Base-by-base conservation (phyloP, 2,888 invertebrate genomes). In the Habroteleia sp. region DNA sequence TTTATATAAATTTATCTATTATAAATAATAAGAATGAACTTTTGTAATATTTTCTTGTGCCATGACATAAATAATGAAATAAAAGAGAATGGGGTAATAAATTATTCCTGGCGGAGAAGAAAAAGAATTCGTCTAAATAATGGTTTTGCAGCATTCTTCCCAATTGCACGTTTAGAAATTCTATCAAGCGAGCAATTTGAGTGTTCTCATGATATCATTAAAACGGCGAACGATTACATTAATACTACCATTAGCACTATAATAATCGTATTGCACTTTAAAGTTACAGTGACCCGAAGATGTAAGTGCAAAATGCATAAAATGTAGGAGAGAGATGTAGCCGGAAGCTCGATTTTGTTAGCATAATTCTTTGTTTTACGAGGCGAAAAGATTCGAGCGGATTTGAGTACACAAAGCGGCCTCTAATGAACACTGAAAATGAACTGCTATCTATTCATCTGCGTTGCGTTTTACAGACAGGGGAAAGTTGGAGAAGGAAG, bases 391-490 rank as follows among this genome's bases (percentile, higher is more conserved):
- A 11, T 39, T n/a, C n/a, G n/a, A 46, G 46, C 37, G 50, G 65
- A 71, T 77, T 69, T 65, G 65, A 44, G 65, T 63, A 77, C 77
- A 74, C 74, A 71, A 25, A 14, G 58, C 56, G 20, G 71, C 11
- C 44, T 80, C 79, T 83, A 83, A 83, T 83, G 83, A 83, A 83
- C 81, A 78, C 75, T 79, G 81, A 79, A 82, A 82, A 83, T 83
- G 83, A 83, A 81, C 80, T 80, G 78, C 81, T 83, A 83, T 83
- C 83, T 83, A 83, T 83, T 83, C 83, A 83, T 83, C 81, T 78
- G 81, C 74, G 72, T 66, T 74, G 77, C 16, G 35, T 5, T 13
- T 14, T 16, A 16, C 0, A 17, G 0, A 8, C 2, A 76, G 14
- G 37, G 25, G 60, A 44, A 48, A 62, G 58, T 31, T 58, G 41